Evolutionary conservation across 2,888 invertebrate species (phyloP), one percentile per base, ranked within the genome.

Genomic region (Pogonocherus hispidulus): DNA sequence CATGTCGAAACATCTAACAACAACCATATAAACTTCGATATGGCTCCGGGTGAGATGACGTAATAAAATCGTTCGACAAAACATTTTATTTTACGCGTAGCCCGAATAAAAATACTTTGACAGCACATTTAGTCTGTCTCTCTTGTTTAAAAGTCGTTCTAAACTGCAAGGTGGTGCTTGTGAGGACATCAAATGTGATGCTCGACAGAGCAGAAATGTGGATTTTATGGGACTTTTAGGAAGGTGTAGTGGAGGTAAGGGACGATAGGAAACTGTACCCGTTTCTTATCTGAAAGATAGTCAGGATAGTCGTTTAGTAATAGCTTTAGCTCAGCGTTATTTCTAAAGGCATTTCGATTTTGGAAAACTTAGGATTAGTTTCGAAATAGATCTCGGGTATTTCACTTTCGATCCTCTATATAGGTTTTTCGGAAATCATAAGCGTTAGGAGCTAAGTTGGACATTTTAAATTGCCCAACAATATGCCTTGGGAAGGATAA

Each of bases 161-260:
- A 55, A 64, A 55, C 55, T 64, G 64, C 55, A 55, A 64, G 64
- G 64, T 64, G 64, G 52, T 55, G 64, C 35, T 55, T 41, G 55
- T 16, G 22, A 55, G 46, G 64, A n/a, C 55, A 64, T 64, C 54
- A 55, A 64, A 64, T 64, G 55, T 16, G 55, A 41, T 37, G 27
- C 55, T 55, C 55, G 64, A 64, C 47, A 23, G 59, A 59, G 59
- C 57, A 37, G 41, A 64, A 56, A 46, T 18, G 55, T 49, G 51
- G 63, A 23, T 67, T 67, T 67, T 67, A 67, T 63, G 47, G 35
- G 16, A 51, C 49, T 57, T 67, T 63, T 51, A 56, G 57, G 32
- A 41, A 63, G 23, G 32, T 27, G 44, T 35, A 56, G 20, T n/a
- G 54, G 41, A 63, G 32, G 23, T 59, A 54, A 52, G 46, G 46